Conservation (phyloP, 2,888 invertebrate genomes). For the Drosophila ustulata region DNA sequence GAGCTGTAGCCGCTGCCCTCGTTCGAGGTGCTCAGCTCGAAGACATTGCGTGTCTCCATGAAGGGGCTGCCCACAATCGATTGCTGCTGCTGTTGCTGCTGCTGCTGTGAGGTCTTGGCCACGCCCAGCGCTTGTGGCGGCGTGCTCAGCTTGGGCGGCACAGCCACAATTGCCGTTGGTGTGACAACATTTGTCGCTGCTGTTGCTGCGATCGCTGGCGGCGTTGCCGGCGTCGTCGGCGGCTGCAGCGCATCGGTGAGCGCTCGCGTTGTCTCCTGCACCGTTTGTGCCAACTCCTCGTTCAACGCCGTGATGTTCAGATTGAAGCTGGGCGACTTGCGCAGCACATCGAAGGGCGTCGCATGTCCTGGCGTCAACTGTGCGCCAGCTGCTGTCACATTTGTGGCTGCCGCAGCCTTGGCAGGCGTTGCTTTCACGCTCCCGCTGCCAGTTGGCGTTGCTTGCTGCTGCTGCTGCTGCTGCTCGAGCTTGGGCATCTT, state of each 20-base stretch:
- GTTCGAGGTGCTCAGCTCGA: conserved; percentile 81
- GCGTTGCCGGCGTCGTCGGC: conserved; percentile 55
- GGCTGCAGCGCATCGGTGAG: conserved; percentile 78
- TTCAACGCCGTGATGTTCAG: conserved; percentile 83
- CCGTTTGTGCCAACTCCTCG: conserved; percentile 83
- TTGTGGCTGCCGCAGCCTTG: background rate
- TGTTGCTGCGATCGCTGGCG: conserved; percentile 12
- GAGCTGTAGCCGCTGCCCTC: conserved; percentile 79
- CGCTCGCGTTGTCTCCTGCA: conserved; percentile 83
- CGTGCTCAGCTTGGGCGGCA: conserved; percentile 62
- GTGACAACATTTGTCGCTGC: conserved; percentile 26
- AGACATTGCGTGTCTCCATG: conserved; percentile 83
- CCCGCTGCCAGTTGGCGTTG: conserved; percentile 26
- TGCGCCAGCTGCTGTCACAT: background rate
- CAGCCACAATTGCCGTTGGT: conserved; percentile 20
- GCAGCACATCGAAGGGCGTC: conserved; percentile 85
- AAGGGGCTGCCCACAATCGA: conserved; percentile 82
- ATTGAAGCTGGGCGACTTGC: conserved; percentile 85
- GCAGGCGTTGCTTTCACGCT: conserved; percentile 7
- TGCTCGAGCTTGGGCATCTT: conserved; percentile 69
- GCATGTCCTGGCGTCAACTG: conserved; percentile 37
- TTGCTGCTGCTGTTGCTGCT: conserved; percentile 31
- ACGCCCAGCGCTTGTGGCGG: conserved; percentile 54
- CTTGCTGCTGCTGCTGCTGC: background rate
- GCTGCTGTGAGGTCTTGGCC: conserved; percentile 32